Evolutionary conservation across 2,888 invertebrate genomes (phyloP), one percentile per base, ranked within the genome.

Genomic region (Dorcus parallelipipedus): DNA sequence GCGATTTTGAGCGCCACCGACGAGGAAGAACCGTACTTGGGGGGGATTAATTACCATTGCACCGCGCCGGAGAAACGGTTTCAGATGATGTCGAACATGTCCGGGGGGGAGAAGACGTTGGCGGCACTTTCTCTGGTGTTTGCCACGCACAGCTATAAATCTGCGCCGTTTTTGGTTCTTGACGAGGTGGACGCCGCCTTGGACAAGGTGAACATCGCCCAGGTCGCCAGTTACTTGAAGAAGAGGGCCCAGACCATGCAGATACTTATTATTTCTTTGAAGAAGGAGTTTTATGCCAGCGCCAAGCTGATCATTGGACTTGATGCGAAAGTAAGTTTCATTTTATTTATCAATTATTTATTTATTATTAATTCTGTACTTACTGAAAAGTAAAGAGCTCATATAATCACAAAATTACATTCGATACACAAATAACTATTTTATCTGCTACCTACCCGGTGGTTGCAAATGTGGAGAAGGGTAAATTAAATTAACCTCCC

Each of bases 151-250:
- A 94, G 94, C 74, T 95, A 88, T 79, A 94, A 99, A 78, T 98
- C 99, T 23, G 96, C 99, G 20, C 99, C 99, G 9, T 99, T 99
- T 82, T 99, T 99, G 81, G 95, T 99, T 17, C 83, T 99, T 72
- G 99, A 99, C 82, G 99, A 99, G 83, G 97, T 99, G 64, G 99
- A 99, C 82, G 99, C 99, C 38, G 99, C 99, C 53, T 83, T 99
- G 61, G 99, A 99, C 81, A 99, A 99, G 81, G 99, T 98, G 7
- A 99, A 99, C 80, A 99, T 99, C 77, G 93, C 97, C 71, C 99
- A 99, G 84, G 98, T 98, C 49, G 98, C 97, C 6, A 91, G 93
- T 60, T 99, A 96, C 26, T 33, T 33, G 26, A 33, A 33, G 64
- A 91, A 93, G 74, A 93, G 96, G 78, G 90, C 91, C 52, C 88